Percentiles rank a stretch among this genome's conserved stretches.
phyloP scores from a whole-genome alignment of 1,140 invertebrate genomes.

The Streblospio benedicti region DNA sequence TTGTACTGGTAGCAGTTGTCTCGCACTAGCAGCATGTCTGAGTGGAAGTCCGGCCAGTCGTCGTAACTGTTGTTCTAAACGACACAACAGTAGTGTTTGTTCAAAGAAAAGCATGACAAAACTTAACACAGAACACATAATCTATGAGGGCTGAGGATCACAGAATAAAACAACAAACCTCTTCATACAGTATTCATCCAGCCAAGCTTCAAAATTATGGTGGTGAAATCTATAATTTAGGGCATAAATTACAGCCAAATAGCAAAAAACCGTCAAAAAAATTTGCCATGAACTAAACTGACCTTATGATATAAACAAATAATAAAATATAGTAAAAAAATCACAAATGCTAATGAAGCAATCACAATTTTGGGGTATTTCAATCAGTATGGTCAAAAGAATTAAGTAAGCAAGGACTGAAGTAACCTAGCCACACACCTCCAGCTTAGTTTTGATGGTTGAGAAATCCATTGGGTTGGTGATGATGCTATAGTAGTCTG shows the following conservation, averaged over 20 bases:
- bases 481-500: conserved; percentile 98
- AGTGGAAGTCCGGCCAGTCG: conserved; percentile 40
- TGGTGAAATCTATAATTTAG: no score
- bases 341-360: background rate
- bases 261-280: no score
- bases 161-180: background rate
- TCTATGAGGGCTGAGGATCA: no score
- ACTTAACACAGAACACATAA: background rate
- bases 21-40: conserved; percentile 42
- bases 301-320: no score
- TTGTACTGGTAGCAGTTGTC: conserved; percentile 45
- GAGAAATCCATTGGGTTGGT: conserved; percentile 96
- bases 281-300: no score
- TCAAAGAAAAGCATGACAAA: background rate
- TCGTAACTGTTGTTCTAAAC: conserved; percentile 32
- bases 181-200: background rate
- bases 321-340: background rate
- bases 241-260: no score
- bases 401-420: conserved; percentile 2
- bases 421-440: background rate
- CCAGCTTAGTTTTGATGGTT: conserved; percentile 65
- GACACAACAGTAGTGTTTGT: conserved; percentile 6
- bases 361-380: background rate
- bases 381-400: background rate
- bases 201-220: no score